These are phyloP conservation scores for Grus americana DNA, from an alignment of 2,113 vertebrate genomes.

Conservation along the genomic window DNA sequence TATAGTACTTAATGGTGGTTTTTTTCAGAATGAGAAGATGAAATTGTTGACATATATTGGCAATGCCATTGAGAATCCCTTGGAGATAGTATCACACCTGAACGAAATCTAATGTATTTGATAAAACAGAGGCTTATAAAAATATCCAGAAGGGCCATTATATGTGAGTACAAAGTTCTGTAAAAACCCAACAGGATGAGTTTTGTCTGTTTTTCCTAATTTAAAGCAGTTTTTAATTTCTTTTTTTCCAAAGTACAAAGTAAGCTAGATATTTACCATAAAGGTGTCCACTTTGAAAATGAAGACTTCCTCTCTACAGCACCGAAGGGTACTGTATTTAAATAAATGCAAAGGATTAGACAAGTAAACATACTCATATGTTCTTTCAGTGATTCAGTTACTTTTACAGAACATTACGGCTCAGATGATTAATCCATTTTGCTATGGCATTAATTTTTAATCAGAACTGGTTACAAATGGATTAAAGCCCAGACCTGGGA, in stretches of 20 bases:
- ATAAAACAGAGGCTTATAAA: not conserved
- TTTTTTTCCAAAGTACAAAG: not conserved
- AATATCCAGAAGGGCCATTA: not conserved
- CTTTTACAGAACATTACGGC: not conserved
- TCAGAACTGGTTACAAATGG: not conserved
- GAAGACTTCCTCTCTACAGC: not conserved
- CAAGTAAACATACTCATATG: not conserved
- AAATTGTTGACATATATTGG: not conserved
- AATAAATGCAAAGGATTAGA: not conserved
- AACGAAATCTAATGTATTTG: not conserved
- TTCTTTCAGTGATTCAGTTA: not conserved
- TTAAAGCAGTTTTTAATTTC: not conserved
- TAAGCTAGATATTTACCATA: not conserved
- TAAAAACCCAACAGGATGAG: not conserved
- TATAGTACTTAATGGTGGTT: not conserved
- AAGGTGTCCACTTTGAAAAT: not conserved
- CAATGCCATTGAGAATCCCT: not conserved
- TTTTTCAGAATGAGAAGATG: not conserved
- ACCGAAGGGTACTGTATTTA: not conserved
- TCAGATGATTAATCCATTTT: not conserved
- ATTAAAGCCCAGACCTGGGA: not conserved
- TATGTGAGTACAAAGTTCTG: not conserved
- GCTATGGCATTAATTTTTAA: not conserved
- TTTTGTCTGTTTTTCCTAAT: not conserved
- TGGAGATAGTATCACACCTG: not conserved